A percentile compares a stretch with the other conserved stretches of the same genome.
phyloP scores from a whole-genome alignment of 2,888 invertebrate species.

The Copidosoma aretas region DNA sequence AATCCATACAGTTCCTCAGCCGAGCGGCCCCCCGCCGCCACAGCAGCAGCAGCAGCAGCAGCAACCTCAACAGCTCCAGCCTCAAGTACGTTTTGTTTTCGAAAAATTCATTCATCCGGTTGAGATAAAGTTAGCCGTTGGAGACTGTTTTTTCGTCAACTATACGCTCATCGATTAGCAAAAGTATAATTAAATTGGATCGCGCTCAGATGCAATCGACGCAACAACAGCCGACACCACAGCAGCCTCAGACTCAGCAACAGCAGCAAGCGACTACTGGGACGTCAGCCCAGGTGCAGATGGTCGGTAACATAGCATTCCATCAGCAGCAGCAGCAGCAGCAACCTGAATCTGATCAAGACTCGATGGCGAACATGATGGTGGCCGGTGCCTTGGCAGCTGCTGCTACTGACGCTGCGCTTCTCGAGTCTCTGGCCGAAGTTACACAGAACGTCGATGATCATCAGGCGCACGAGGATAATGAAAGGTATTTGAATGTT shows the following conservation, averaged over 20 bases:
- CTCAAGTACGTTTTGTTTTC: slow-evolving; percentile 52
- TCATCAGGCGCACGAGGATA: slow-evolving; percentile 61
- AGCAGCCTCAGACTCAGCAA: slow-evolving; percentile 62
- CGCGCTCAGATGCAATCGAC: slow-evolving; percentile 65
- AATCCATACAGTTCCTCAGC: slow-evolving; percentile 60
- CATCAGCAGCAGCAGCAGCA: slow-evolving; percentile 57
- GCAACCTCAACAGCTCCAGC: slow-evolving; percentile 48
- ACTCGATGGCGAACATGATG: slow-evolving; percentile 52
- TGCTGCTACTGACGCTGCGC: slow-evolving; percentile 55
- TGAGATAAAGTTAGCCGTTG: background rate
- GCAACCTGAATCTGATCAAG: slow-evolving; percentile 59
- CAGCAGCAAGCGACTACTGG: slow-evolving; percentile 43
- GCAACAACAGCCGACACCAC: slow-evolving; percentile 62
- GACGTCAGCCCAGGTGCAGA: slow-evolving; percentile 50
- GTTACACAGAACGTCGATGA: slow-evolving; percentile 60
- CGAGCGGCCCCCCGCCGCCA: slow-evolving; percentile 55
- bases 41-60: slow-evolving; percentile 49
- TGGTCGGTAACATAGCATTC: slow-evolving; percentile 47
- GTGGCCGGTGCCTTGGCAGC: slow-evolving; percentile 45
- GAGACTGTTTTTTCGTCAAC: background rate
- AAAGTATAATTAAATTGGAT: background rate
- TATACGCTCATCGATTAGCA: background rate
- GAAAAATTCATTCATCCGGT: background rate
- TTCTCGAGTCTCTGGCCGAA: slow-evolving; percentile 61
- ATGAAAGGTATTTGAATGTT: slow-evolving; percentile 59